Percentiles rank a stretch among this genome's conserved stretches.
Conservation (phyloP, 2,797 vertebrate genomes). For the Phalloptychus januarius region DNA sequence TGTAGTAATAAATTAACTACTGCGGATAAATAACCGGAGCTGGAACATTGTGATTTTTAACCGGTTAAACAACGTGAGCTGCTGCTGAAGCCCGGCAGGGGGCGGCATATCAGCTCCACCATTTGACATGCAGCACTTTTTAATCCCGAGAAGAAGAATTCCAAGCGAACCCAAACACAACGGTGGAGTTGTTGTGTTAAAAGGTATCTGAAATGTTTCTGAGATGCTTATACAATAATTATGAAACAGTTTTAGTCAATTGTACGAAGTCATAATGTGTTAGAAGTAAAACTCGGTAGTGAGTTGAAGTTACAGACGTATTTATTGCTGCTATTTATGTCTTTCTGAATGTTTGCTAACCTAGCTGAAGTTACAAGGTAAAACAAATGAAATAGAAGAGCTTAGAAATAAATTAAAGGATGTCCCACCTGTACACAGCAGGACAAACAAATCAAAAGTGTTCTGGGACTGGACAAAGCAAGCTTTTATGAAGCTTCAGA, state of each 20-base stretch:
- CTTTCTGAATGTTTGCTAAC: background rate
- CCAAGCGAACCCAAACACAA: background rate
- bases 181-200: background rate
- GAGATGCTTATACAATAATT: background rate
- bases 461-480: background rate
- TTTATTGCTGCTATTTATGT: background rate
- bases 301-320: background rate
- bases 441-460: background rate
- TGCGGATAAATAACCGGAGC: background rate
- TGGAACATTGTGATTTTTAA: background rate
- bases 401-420: background rate
- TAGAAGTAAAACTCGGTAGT: background rate
- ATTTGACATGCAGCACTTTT: fast-evolving
- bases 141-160: conserved; percentile 13
- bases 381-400: background rate
- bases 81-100: conserved; percentile 12
- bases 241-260: background rate
- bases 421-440: background rate
- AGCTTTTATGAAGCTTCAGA: background rate
- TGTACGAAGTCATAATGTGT: background rate
- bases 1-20: background rate
- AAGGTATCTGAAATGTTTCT: conserved; percentile 9
- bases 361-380: background rate
- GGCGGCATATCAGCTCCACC: conserved; percentile 7
- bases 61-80: background rate